Percentiles rank a stretch among this genome's conserved stretches.
These are phyloP conservation scores for Dryomyza anilis DNA, from an alignment of 2,888 invertebrate species.

Conservation along the genomic window DNA sequence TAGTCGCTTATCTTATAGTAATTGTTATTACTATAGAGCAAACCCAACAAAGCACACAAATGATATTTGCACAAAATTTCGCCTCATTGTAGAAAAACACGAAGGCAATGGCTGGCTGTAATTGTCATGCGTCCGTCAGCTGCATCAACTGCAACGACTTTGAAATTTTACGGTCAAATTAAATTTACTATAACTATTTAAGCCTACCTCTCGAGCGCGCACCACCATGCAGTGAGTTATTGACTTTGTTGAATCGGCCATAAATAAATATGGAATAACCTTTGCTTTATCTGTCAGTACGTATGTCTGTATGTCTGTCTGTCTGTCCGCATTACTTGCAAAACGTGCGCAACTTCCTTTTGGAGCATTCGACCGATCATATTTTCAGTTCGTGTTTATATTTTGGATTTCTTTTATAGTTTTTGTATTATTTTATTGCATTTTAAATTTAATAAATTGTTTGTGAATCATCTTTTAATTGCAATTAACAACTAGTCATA, in stretches of 20 bases:
- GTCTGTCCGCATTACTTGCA: too few relatives aligned
- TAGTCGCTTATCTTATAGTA: too few relatives aligned
- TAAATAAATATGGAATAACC: neutral
- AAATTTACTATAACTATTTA: neutral
- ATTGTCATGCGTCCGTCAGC: slow-evolving; percentile 1
- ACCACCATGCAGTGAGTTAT: too few relatives aligned
- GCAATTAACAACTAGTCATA: too few relatives aligned
- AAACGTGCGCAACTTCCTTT: neutral
- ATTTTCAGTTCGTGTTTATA: neutral
- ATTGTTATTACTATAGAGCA: neutral
- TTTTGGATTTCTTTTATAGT: too few relatives aligned
- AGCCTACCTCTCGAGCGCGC: neutral
- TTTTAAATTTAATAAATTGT: too few relatives aligned
- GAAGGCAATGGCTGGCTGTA: neutral
- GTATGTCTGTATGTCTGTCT: neutral
- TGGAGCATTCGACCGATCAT: neutral
- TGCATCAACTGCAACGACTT: neutral
- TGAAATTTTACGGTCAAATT: neutral
- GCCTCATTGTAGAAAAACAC: neutral
- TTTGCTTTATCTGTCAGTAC: neutral
- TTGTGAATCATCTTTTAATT: too few relatives aligned
- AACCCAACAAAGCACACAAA: neutral
- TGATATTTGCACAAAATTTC: neutral
- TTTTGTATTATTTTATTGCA: too few relatives aligned
- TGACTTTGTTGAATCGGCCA: neutral